A percentile compares a stretch with the other conserved stretches of the same genome.
These are phyloP conservation scores for Eurosta solidaginis DNA, from an alignment of 1,140 invertebrate genomes.

Conservation along the genomic window DNA sequence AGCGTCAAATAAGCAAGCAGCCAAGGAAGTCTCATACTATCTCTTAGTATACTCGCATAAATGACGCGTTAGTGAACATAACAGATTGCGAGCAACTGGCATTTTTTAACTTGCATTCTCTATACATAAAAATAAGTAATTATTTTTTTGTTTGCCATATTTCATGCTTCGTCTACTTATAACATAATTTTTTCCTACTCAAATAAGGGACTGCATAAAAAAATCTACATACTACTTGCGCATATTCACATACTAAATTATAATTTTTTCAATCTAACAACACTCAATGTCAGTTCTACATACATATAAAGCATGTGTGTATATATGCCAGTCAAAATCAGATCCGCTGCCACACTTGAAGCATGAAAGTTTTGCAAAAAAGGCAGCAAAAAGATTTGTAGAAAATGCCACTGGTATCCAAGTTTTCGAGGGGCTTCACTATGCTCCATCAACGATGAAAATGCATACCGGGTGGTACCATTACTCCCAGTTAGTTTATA, in stretches of 20 bases:
- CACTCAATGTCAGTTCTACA: not conserved
- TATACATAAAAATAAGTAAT: not conserved
- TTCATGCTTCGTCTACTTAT: not conserved
- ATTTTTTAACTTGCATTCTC: not conserved
- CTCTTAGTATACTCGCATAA: slow-evolving; percentile 1
- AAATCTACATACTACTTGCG: not conserved
- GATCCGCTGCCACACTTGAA: no score
- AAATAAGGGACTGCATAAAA: not conserved
- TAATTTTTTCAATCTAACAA: not conserved
- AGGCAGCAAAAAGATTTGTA: no score
- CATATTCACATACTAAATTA: slow-evolving; percentile 11
- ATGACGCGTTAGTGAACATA: no score
- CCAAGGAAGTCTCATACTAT: not conserved
- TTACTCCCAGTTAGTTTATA: no score
- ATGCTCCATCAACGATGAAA: slow-evolving; percentile 15
- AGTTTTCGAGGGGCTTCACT: not conserved
- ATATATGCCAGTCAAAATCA: no score
- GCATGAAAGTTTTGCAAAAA: no score
- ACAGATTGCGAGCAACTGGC: not conserved
- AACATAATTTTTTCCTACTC: not conserved
- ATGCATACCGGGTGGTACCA: no score
- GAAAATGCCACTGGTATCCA: no score
- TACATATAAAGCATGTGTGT: no score
- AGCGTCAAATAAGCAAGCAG: no score
- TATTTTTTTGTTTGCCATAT: not conserved